Conservation (phyloP, 2,113 vertebrate genomes). For the Cottus gobio region DNA sequence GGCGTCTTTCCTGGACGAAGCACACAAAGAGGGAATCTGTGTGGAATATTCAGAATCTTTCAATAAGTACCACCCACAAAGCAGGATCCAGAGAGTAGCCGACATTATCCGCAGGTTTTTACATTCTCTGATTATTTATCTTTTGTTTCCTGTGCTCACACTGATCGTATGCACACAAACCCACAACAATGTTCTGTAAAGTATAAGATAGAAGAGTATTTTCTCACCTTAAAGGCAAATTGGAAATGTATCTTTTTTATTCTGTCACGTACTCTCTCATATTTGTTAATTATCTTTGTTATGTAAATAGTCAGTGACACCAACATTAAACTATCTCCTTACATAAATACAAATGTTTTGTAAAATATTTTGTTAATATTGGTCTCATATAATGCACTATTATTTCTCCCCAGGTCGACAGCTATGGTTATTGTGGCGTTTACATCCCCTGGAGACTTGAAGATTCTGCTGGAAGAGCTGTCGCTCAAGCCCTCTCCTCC, state of each 20-base stretch:
- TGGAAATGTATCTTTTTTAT: not conserved
- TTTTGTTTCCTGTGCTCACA: not conserved
- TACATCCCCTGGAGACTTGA: constrained; percentile 64
- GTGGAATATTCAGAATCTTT: constrained; percentile 64
- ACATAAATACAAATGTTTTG: too few relatives aligned
- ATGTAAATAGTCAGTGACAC: too few relatives aligned
- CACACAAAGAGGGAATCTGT: constrained; percentile 74
- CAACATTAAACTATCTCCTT: too few relatives aligned
- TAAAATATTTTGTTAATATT: too few relatives aligned
- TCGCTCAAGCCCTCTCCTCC: too few relatives aligned
- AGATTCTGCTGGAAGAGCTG: constrained; percentile 59
- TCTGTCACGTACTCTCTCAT: not conserved
- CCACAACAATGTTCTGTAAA: not conserved
- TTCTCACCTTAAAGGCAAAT: not conserved
- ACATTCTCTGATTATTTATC: not conserved
- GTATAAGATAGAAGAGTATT: not conserved
- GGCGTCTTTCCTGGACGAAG: constrained; percentile 73
- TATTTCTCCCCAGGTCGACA: too few relatives aligned
- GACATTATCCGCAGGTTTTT: constrained; percentile 66
- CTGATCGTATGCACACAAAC: not conserved
- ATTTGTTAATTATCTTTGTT: too few relatives aligned
- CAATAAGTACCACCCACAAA: not conserved
- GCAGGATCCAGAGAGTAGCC: constrained; percentile 1
- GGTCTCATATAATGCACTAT: too few relatives aligned
- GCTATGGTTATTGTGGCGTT: constrained; percentile 78